phyloP scores from a whole-genome alignment of 2,113 vertebrate genomes.

The Mormyrus iriodes region DNA sequence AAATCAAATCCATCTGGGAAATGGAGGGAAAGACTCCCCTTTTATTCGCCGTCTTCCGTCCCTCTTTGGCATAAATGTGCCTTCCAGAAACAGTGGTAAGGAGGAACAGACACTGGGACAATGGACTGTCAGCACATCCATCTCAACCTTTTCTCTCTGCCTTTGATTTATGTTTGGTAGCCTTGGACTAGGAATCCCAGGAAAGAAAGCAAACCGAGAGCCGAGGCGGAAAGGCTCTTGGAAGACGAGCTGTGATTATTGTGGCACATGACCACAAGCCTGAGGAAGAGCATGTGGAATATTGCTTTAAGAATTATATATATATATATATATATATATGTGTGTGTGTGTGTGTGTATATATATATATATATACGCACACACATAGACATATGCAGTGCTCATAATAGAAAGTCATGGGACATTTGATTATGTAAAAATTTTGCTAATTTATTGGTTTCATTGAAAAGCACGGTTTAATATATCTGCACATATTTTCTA shows the following conservation, averaged over 20 bases:
- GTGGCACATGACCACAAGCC: background rate
- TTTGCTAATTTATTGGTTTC: background rate
- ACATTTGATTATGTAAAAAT: background rate
- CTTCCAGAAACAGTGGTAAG: slow-evolving; percentile 5
- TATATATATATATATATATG: too few species aligned
- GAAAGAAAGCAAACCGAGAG: background rate
- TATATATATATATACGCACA: background rate
- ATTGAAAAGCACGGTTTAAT: background rate
- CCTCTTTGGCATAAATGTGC: background rate
- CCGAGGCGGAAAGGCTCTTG: background rate
- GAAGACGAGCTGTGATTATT: background rate
- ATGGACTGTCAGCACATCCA: slow-evolving; percentile 4
- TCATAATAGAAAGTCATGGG: background rate
- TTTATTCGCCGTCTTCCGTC: background rate
- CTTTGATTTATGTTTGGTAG: background rate
- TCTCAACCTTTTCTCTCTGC: background rate
- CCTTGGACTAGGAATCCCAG: background rate
- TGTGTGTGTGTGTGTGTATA: background rate
- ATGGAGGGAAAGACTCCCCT: background rate
- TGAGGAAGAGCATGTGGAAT: background rate
- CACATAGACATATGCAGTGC: background rate
- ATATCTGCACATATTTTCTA: background rate
- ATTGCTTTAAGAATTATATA: background rate
- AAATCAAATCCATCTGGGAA: background rate
- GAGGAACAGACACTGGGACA: background rate